Conservation (phyloP, 1,140 invertebrate species). For the Papilio glaucus region DNA sequence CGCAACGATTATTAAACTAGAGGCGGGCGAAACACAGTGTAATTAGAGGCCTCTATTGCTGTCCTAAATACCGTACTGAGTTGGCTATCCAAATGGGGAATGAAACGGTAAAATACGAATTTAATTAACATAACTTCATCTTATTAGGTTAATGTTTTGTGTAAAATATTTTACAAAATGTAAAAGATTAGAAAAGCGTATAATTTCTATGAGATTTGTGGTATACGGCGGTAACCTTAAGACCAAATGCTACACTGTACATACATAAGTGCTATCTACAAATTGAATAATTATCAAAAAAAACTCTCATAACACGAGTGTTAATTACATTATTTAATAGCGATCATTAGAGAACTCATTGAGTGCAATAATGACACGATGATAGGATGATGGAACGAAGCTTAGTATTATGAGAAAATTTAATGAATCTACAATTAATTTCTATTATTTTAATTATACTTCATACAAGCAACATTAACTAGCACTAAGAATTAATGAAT, state of each 20-base stretch:
- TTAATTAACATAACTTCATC: neutral
- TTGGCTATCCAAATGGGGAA: neutral
- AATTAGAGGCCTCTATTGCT: constrained; percentile 57
- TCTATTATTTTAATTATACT: constrained; percentile 17
- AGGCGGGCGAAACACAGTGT: constrained; percentile 52
- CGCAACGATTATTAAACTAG: constrained; percentile 63
- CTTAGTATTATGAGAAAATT: neutral
- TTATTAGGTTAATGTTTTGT: too few species aligned
- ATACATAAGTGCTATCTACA: too few species aligned
- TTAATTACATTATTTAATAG: neutral
- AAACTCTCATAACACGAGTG: neutral
- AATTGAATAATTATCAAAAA: neutral
- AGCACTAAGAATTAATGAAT: neutral
- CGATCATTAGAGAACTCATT: neutral
- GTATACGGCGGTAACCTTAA: too few species aligned
- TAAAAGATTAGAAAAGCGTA: too few species aligned
- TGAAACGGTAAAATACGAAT: neutral
- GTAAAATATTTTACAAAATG: too few species aligned
- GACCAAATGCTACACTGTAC: too few species aligned
- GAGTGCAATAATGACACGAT: neutral
- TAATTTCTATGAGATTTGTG: neutral
- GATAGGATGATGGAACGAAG: neutral
- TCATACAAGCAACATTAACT: neutral
- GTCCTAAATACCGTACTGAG: constrained; percentile 42
- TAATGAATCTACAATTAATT: constrained; percentile 24